Conservation (phyloP, 2,113 vertebrate genomes). For the Mustela nigripes region DNA sequence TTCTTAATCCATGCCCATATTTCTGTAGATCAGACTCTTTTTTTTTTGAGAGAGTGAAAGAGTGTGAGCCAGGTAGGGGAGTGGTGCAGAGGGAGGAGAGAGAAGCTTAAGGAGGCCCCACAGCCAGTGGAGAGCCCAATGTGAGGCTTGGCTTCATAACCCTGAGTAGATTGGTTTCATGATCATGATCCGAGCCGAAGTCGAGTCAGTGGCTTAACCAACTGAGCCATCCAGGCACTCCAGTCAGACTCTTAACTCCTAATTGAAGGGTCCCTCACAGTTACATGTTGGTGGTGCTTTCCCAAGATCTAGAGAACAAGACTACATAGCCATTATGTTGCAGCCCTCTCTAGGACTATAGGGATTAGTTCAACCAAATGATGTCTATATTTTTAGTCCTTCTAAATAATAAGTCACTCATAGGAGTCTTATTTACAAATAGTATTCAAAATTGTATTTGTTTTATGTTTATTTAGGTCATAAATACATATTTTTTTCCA, state of each 20-base stretch:
- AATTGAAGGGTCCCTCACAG: constrained; percentile 21
- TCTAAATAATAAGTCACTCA: neutral
- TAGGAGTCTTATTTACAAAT: neutral
- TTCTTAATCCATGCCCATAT: neutral
- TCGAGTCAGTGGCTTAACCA: neutral
- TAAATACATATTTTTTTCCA: neutral
- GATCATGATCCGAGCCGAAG: neutral
- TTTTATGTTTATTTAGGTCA: neutral
- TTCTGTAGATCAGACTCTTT: neutral
- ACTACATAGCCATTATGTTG: neutral
- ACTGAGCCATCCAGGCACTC: neutral
- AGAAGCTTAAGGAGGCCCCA: neutral
- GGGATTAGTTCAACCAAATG: neutral
- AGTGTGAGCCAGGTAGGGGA: neutral
- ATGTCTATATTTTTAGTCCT: neutral
- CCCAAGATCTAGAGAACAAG: constrained; percentile 16
- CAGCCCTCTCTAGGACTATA: neutral
- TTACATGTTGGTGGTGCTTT: constrained; percentile 2
- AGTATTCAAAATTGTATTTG: neutral
- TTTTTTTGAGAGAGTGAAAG: neutral
- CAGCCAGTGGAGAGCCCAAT: neutral
- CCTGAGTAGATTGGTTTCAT: neutral
- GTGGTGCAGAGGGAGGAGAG: neutral
- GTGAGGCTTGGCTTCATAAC: neutral
- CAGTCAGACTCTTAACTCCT: neutral